These are phyloP conservation scores for Eristalis arbustorum DNA, from an alignment of 2,888 invertebrate species.

Conservation along the genomic window DNA sequence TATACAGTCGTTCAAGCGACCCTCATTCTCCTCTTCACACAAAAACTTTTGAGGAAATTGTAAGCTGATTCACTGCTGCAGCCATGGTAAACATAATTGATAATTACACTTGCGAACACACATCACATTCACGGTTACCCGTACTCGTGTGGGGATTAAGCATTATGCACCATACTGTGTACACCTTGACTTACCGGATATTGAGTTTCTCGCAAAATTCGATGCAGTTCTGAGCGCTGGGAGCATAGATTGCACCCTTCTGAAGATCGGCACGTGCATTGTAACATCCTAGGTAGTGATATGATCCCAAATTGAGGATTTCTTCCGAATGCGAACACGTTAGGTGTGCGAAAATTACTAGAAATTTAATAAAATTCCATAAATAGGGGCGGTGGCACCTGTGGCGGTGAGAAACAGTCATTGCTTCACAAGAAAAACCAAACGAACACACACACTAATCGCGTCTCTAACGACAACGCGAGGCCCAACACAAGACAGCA, in stretches of 20 bases:
- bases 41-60: conserved; percentile 60
- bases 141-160: conserved; percentile 15
- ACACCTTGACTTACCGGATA: conserved; percentile 72
- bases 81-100: conserved; percentile 60
- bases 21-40: conserved; percentile 42
- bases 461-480: conserved; percentile 49
- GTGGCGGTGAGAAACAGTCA: conserved; percentile 61
- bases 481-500: conserved; percentile 18
- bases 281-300: conserved; percentile 78
- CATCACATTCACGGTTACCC: conserved; percentile 18
- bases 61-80: conserved; percentile 50
- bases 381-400: conserved; percentile 69
- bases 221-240: conserved; percentile 77
- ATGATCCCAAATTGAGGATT: conserved; percentile 66
- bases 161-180: neutral
- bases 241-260: conserved; percentile 76
- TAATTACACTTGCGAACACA: conserved; percentile 53
- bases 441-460: conserved; percentile 3
- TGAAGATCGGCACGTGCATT: conserved; percentile 76
- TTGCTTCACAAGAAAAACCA: conserved; percentile 43
- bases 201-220: conserved; percentile 77
- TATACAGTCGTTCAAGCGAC: conserved; percentile 28
- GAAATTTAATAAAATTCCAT: conserved; percentile 61
- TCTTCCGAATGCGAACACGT: conserved; percentile 19
- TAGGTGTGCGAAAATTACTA: conserved; percentile 45